Percentiles rank a stretch among this genome's conserved stretches.
Conservation (phyloP, 2,888 invertebrate genomes). For the Sinodicranocentrus sp. region DNA sequence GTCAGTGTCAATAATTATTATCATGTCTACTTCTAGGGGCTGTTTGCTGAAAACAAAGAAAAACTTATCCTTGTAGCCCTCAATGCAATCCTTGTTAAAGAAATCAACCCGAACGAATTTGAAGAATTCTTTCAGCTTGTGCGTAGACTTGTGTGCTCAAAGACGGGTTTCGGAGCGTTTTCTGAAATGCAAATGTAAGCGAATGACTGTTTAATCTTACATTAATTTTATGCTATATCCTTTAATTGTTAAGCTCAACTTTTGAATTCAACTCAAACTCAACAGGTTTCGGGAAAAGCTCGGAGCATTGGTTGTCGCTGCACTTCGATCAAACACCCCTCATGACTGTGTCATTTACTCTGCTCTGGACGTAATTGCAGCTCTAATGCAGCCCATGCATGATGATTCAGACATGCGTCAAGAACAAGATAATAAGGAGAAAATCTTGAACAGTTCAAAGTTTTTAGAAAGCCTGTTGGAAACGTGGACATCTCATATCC, state of each 20-base stretch:
- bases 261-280: no score
- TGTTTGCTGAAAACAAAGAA: slow-evolving; percentile 99
- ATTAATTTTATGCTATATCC: neutral
- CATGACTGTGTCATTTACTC: slow-evolving; percentile 93
- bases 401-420: slow-evolving; percentile 97
- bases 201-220: no score
- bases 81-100: slow-evolving; percentile 88
- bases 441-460: slow-evolving; percentile 91
- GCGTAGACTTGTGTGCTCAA: slow-evolving; percentile 95
- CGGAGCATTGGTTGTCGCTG: slow-evolving; percentile 93
- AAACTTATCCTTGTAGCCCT: slow-evolving; percentile 96
- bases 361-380: slow-evolving; percentile 97
- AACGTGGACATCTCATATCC: slow-evolving; percentile 97
- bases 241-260: no score
- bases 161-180: slow-evolving; percentile 98
- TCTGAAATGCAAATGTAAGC: slow-evolving; percentile 90
- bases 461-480: slow-evolving; percentile 96
- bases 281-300: slow-evolving; percentile 92
- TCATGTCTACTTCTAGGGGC: slow-evolving; percentile 83
- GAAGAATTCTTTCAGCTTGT: slow-evolving; percentile 98
- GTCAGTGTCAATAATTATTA: neutral
- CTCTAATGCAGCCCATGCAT: slow-evolving; percentile 98
- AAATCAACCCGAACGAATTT: slow-evolving; percentile 83
- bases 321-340: slow-evolving; percentile 88
- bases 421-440: slow-evolving; percentile 98